These are phyloP conservation scores for Volucella inflata DNA, from an alignment of 2,888 invertebrate genomes.

Conservation along the genomic window DNA sequence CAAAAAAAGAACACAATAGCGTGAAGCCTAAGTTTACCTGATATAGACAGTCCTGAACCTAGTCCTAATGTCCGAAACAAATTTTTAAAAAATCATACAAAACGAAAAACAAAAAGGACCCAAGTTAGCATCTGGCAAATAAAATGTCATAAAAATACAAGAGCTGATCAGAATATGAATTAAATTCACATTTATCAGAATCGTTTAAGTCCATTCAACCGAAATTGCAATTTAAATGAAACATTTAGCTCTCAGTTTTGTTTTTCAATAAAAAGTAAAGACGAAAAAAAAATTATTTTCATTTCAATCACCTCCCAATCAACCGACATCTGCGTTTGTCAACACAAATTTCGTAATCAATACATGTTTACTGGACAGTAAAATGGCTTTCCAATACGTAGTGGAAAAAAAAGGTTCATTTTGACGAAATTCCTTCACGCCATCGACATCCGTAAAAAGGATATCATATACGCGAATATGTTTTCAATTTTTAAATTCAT, in stretches of 20 bases:
- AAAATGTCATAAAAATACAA: too few relatives aligned
- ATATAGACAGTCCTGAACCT: too few relatives aligned
- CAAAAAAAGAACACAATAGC: too few relatives aligned
- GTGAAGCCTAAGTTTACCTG: too few relatives aligned
- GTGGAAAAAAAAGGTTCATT: conserved; percentile 30
- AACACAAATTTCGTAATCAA: conserved; percentile 16
- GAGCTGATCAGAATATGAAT: not conserved
- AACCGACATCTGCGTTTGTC: conserved; percentile 1
- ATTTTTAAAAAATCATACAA: too few relatives aligned
- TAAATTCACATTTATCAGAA: not conserved
- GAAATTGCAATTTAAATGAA: conserved; percentile 13
- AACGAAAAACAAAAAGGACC: too few relatives aligned
- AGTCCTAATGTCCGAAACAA: too few relatives aligned
- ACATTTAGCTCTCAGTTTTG: not conserved
- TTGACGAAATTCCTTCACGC: conserved; percentile 48
- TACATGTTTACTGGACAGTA: conserved; percentile 22
- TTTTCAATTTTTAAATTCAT: conserved; percentile 14
- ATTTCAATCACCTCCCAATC: conserved; percentile 16
- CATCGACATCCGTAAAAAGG: conserved; percentile 27
- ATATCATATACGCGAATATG: conserved; percentile 33
- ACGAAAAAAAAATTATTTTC: not conserved
- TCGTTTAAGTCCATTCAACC: conserved; percentile 14
- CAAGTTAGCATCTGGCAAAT: too few relatives aligned
- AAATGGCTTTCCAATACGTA: not conserved
- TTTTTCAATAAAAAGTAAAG: not conserved